Evolutionary conservation across 2,113 vertebrate genomes (phyloP).

Genomic region (Puma concolor): DNA sequence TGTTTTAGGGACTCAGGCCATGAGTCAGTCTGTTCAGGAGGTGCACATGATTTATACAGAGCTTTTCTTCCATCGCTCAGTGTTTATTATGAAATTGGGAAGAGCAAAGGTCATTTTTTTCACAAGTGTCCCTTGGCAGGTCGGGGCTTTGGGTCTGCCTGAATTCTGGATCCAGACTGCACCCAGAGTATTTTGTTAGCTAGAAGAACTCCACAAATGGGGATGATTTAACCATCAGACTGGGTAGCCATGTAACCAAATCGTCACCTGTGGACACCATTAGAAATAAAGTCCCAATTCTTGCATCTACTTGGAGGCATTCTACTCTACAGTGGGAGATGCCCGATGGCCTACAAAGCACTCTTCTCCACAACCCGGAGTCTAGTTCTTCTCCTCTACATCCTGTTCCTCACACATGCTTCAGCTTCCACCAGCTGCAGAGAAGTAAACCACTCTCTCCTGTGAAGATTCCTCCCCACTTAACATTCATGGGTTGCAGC

Average conservation of each 20-base stretch:
- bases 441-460: fast-evolving
- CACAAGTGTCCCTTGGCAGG: neutral
- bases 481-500: neutral
- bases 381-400: neutral
- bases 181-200: neutral
- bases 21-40: neutral
- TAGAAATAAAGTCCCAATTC: neutral
- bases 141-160: neutral
- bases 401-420: neutral
- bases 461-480: neutral
- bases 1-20: neutral
- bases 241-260: neutral
- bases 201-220: neutral
- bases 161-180: neutral
- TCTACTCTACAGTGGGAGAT: neutral
- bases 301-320: neutral
- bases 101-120: neutral
- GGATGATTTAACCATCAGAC: neutral
- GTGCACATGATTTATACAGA: neutral
- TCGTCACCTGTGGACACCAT: neutral
- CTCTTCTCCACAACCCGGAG: neutral
- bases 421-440: neutral
- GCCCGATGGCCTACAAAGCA: neutral
- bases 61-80: neutral
- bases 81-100: neutral